Evolutionary conservation across 1,140 invertebrate genomes (phyloP), one percentile per base, ranked within the genome.

Genomic region (Drosophila arizonae): DNA sequence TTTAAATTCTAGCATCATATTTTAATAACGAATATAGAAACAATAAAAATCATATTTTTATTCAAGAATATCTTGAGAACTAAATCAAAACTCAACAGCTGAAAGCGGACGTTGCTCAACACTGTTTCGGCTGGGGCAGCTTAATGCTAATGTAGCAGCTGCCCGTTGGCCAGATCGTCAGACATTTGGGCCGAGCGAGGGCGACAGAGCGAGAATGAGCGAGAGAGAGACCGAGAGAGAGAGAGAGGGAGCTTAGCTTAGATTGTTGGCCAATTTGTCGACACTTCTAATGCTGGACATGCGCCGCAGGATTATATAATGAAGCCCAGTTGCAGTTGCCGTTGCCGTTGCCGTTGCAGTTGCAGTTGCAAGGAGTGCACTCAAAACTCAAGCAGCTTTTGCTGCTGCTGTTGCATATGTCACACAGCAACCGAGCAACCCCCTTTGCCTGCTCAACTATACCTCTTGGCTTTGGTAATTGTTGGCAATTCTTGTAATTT

Each of bases 401-500:
- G n/a, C 10, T 10, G 33, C 10, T 26, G 63, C 68, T 17, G n/a
- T 28, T 36, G 63, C 70, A 73, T 73, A 73, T 68, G 71, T 73
- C 65, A 68, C 71, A 73, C 71, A 50, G 26, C n/a, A 17, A 10
- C 4, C 33, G 6, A 13, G 30, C 33, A 5, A 10, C 39, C 51
- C 41, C 51, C n/a, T 2, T 28, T n/a, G 36, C n/a, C 36, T 45
- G 8, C 62, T 39, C 52, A 43, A 13, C n/a, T 21, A 33, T 17
- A 36, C 45, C 45, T 56, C 41, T 33, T 26, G 21, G 45, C 60
- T 39, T 39, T 26, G 43, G 76, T 82, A 85, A 86, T 86, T 87
- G 81, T 77, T 60, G 79, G 76, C 82, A 86, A 87, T 87, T 81
- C 82, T 52, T 39, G 81, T 48, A 86, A 79, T 81, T 81, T 87